Conservation (phyloP, 2,888 invertebrate species). For the Trichopoda pennipes region DNA sequence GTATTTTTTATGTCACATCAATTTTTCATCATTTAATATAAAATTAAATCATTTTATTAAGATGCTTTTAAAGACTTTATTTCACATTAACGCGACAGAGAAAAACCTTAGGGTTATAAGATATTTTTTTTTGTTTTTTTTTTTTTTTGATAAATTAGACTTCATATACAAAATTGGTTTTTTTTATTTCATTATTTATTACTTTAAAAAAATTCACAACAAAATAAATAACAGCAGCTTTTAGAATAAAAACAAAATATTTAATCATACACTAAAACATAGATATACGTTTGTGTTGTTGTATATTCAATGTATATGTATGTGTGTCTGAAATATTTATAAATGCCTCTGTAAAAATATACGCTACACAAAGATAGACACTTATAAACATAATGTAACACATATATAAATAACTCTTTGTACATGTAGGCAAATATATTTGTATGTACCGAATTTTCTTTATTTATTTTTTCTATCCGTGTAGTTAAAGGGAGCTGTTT, state of each 20-base stretch:
- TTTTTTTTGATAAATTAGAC: background rate
- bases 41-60: no score
- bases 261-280: constrained; percentile 36
- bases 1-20: background rate
- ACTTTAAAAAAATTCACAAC: constrained; percentile 41
- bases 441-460: constrained; percentile 29
- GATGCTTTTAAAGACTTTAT: no score
- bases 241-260: background rate
- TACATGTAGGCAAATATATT: background rate
- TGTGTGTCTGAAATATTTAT: background rate
- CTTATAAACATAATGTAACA: constrained; percentile 13
- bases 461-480: constrained; percentile 5
- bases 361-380: constrained; percentile 17
- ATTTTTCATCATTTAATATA: no score
- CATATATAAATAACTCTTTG: no score
- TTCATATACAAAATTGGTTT: constrained; percentile 5
- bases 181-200: constrained; percentile 47
- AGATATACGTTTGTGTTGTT: background rate
- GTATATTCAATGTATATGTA: background rate
- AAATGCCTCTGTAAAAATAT: background rate
- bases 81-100: no score
- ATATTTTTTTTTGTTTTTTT: background rate
- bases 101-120: no score
- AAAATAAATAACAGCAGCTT: constrained; percentile 28
- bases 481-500: constrained; percentile 44